Base-by-base conservation (phyloP, 2,797 vertebrate genomes). In the Nasua narica region DNA sequence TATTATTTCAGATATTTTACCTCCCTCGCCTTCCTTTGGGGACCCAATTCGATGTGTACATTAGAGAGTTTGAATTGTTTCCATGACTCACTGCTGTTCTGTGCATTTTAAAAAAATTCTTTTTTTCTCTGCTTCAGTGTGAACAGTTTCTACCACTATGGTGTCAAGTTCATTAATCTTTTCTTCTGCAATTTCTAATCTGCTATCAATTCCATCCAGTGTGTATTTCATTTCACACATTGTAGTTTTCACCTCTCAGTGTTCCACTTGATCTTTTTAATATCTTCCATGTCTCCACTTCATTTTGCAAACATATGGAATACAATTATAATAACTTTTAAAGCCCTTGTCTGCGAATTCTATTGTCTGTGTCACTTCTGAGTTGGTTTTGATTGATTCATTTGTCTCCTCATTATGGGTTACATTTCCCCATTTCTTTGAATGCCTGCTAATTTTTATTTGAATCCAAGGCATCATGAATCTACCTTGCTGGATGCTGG, bases 161-260 rank as follows among this genome's bases (percentile, higher is more conserved):
- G 65, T 46, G 58, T 90, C 85, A 91, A 79, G 16, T 81, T 90
- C 87, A 90, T 60, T 62, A 27, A 79, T 60, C 58, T 84, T 91
- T 86, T 70, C 54, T 69, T 76, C 56, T 62, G 50, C 74, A 95
- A 69, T 87, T 94, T 94, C 91, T 97, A 70, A 69, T 84, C 84
- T 90, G 29, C 83, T 92, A 23, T 97, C 43, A 79, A 54, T 79
- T 78, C 11, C 12, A 19, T 35, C 43, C 3, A 76, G 40, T 23
- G 12, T 82, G 29, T 83, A 65, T 87, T 87, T 90, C 37, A 48
- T 87, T 29, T 95, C 69, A 84, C 4, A 78, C 37, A 5, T 23
- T 70, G 21, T 60, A 16, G 79, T 69, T 90, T 96, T 67, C 54
- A 79, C 79, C 10, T 92, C 32, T 87, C 50, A 11, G 1, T 81